Evolutionary conservation across 1,140 invertebrate genomes (phyloP), one percentile per base, ranked within the genome.

Genomic region (Drosophila aff.): DNA sequence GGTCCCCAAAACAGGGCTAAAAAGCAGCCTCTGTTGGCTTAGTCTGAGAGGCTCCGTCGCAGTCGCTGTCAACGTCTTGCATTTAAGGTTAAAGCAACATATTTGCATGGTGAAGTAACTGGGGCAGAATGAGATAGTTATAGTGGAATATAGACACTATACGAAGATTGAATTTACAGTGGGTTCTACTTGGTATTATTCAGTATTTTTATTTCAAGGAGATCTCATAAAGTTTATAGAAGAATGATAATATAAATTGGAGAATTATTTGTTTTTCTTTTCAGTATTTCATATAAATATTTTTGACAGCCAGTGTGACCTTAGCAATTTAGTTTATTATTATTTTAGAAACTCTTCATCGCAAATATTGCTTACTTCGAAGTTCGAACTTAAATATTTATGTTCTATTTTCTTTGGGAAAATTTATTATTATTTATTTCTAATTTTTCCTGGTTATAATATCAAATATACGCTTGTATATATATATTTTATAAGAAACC

Each of bases 41-140:
- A n/a, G 47, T 50, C 46, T 49, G 46, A 49, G 46, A 49, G 23
- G 2, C 47, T 50, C 47, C 5, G 64, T 49, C 58, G 7, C 33
- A 41, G 81, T 43, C 72, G 62, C 31, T 74, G 46, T 53, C 31
- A 21, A 28, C 81, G 63, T 68, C 50, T 50, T 87, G 72, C 76
- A 89, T 89, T 89, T 74, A 87, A 89, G 84, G 84, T 60, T 62
- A 87, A 53, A 81, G 68, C 84, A 84, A 84, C 84, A 87, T 87
- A 87, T 89, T 87, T 87, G 84, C 81, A 77, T 87, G 81, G 77
- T 87, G 84, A 87, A 83, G 84, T 87, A 87, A 89, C 66, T 73
- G 59, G 46, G 72, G 62, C 33, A 53, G 44, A 81, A 49, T 21
- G 61, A 81, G 79, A 66, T 5, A 49, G 62, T 58, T 59, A 47